Base-by-base conservation (phyloP, 1,140 invertebrate genomes). In the Arion vulgaris region DNA sequence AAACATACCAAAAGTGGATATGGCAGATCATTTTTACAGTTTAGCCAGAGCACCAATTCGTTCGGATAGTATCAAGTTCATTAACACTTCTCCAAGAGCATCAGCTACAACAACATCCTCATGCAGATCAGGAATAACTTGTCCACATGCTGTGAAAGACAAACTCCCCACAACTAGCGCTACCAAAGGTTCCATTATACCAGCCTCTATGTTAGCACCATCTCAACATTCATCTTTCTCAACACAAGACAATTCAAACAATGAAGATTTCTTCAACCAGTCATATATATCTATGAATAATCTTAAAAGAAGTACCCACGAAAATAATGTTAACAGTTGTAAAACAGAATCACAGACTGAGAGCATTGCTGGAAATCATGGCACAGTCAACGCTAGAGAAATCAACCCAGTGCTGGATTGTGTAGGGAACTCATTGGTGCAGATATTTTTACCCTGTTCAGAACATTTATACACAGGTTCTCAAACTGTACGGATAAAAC, bases 371-470 rank as follows among this genome's bases (percentile, higher is more conserved):
- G 51, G 23, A 4, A 57, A 57, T 23, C 26, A 23, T 11, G 51
- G 23, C n/a, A 26, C 26, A 7, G n/a, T 53, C 45, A 26, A 2
- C 39, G 34, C 73, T 5, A 75, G 45, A 28, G 45, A 75, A 32
- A 75, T 51, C 15, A 75, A 75, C 28, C 73, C 73, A 34, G 39
- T 34, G 4, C 2, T 51, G 1, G 39, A 75, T 13, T 75, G 38
- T 49, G 13, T 45, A 39, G 19, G 19, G 1, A 75, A 45, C 26
- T n/a, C 39, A 19, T 2, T 75, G 28, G 73, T 75, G 13, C 73
- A 75, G 45, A 51, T 75, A 7, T 75, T 75, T n/a, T 49, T 75
- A 19, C 73, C 73, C 28, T 49, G 73, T 28, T 75, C 73, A 19
- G 15, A 57, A 57, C 53, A 57, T n/a, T 23, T 34, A 9, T 28